These are phyloP conservation scores for Salminus brasiliensis DNA, from an alignment of 2,113 vertebrate genomes.

Conservation along the genomic window DNA sequence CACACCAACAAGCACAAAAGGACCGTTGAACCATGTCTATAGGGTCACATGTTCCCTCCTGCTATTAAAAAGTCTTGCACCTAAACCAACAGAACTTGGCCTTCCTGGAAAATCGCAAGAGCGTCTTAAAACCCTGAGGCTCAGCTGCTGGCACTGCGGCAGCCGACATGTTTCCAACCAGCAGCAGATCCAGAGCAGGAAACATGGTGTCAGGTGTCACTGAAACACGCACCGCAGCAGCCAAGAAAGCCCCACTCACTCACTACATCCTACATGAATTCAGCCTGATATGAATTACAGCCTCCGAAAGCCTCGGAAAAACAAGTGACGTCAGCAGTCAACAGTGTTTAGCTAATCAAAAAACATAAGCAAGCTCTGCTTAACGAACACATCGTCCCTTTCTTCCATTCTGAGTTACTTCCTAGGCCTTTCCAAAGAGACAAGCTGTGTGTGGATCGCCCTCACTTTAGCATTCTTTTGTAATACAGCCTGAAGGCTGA, in stretches of 20 bases:
- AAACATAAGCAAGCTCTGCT: neutral
- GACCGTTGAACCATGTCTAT: neutral
- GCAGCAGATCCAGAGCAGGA: constrained; percentile 10
- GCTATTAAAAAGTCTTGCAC: constrained; percentile 17
- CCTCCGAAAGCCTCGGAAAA: neutral
- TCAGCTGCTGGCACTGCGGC: constrained; percentile 41
- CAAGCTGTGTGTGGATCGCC: neutral
- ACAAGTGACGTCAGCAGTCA: neutral
- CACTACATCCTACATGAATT: neutral
- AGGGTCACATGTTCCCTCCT: constrained; percentile 7
- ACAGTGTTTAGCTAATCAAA: neutral
- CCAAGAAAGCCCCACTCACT: neutral
- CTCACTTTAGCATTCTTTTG: neutral
- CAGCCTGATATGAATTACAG: neutral
- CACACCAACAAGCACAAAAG: neutral
- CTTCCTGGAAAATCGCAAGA: constrained; percentile 26
- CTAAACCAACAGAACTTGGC: constrained; percentile 26
- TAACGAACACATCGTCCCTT: neutral
- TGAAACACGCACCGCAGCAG: neutral
- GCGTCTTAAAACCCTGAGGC: constrained; percentile 23
- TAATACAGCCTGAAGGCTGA: neutral
- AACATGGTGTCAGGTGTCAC: constrained; percentile 27
- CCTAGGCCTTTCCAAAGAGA: neutral
- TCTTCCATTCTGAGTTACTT: neutral
- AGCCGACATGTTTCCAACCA: constrained; percentile 34